Conservation (phyloP, 1,140 invertebrate species). For the Tetramorium parvispinum region DNA sequence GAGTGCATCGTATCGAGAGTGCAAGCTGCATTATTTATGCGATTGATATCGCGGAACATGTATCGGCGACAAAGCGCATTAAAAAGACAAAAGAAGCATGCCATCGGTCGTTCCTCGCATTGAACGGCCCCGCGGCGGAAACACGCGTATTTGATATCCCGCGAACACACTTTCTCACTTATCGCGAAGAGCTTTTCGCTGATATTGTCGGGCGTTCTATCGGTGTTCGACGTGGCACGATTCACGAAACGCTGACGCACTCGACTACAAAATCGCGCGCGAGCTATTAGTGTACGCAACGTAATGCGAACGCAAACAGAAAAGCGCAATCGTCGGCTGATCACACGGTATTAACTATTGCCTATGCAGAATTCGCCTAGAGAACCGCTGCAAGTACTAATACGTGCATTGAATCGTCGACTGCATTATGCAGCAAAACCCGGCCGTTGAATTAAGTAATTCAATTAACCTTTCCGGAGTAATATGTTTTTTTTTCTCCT, state of each 20-base stretch:
- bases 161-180: slow-evolving; percentile 55
- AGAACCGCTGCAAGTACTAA: background rate
- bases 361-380: slow-evolving; percentile 9
- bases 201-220: slow-evolving; percentile 3
- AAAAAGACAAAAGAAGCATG: slow-evolving; percentile 18
- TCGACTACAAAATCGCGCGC: slow-evolving; percentile 25
- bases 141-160: slow-evolving; percentile 31
- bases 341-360: slow-evolving; percentile 40
- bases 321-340: slow-evolving; percentile 52
- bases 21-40: slow-evolving; percentile 38
- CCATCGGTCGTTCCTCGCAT: background rate
- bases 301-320: slow-evolving; percentile 45
- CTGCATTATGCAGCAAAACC: background rate
- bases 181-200: slow-evolving; percentile 38
- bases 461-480: background rate
- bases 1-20: background rate
- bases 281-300: slow-evolving; percentile 24
- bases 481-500: background rate
- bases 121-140: background rate
- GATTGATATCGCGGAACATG: background rate
- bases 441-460: slow-evolving; percentile 15
- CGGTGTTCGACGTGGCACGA: background rate
- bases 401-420: slow-evolving; percentile 3
- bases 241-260: slow-evolving; percentile 44
- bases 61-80: slow-evolving; percentile 15